Evolutionary conservation across 1,140 invertebrate species (phyloP).

Genomic region (Marisa cornuarietis): DNA sequence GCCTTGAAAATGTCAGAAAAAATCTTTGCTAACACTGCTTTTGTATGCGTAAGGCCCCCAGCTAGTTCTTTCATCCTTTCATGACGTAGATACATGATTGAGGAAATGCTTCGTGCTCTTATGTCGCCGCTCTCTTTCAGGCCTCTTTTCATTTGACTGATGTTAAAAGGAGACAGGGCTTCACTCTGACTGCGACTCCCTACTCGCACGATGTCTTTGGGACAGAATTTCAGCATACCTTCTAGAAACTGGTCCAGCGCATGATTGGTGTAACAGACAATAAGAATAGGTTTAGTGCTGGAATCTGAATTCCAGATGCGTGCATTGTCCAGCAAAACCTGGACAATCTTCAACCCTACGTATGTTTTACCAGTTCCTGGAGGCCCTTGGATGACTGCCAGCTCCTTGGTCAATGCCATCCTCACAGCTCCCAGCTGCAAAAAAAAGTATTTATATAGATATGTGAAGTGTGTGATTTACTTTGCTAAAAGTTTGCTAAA

Average conservation of each 20-base stretch:
- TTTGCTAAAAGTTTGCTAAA: not conserved
- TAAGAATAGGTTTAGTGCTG: slow-evolving; percentile 71
- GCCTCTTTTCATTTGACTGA: not conserved
- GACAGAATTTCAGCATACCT: slow-evolving; percentile 22
- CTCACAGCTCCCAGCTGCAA: slow-evolving; percentile 67
- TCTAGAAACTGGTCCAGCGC: slow-evolving; percentile 86
- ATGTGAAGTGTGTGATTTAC: not conserved
- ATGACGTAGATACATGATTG: not conserved
- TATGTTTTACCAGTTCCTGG: slow-evolving; percentile 63
- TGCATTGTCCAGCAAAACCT: slow-evolving; percentile 59
- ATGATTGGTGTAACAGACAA: slow-evolving; percentile 88
- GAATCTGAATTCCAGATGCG: slow-evolving; percentile 39
- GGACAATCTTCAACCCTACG: slow-evolving; percentile 61
- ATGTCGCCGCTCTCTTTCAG: not conserved
- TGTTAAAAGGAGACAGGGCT: slow-evolving; percentile 12
- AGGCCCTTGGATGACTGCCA: slow-evolving; percentile 78
- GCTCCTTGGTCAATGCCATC: slow-evolving; percentile 64
- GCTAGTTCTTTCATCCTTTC: not conserved
- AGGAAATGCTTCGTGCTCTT: not conserved
- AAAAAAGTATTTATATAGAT: not conserved
- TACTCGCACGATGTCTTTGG: slow-evolving; percentile 19
- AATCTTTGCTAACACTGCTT: not conserved
- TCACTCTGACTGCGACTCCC: slow-evolving; percentile 22
- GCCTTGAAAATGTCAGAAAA: not conserved
- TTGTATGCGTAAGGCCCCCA: not conserved